Evolutionary conservation across 2,113 vertebrate genomes (phyloP), one percentile per base, ranked within the genome.

Genomic region (Todiramphus saurophagus): DNA sequence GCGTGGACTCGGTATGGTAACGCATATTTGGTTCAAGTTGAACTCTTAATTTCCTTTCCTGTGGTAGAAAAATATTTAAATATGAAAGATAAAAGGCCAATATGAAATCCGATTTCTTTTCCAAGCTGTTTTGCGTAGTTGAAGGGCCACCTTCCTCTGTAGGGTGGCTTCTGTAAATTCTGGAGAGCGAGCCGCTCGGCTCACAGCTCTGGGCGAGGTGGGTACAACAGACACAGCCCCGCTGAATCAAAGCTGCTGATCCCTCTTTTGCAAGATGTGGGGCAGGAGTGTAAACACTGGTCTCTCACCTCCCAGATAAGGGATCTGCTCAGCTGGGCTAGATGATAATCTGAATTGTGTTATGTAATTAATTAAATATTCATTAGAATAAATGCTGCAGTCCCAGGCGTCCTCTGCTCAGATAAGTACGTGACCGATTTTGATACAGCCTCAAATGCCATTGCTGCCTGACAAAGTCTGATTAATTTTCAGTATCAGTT

Each of bases 361-460:
- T 67, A 9, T 37, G 37, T 88, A 75, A 75, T 95, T 92, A 95
- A 68, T 92, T 89, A 92, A 87, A 44, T 70, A 92, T 78, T 94
- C 80, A 84, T 91, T 87, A 64, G 89, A 76, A 86, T 67, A 87
- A 70, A 60, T 58, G 20, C 30, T 35, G 46, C 50, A 46, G 72
- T 77, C 68, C 72, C 25, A 41, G 76, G 55, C 43, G 81, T 62
- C 50, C n/a, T 80, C 21, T 72, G 4, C 72, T 69, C 23, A 18
- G 60, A 5, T 78, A 59, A 74, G 37, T 46, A 35, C 0, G 0
- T 24, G 55, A 48, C 16, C 31, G 13, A 15, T 67, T 58, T 82
- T 78, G 46, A 76, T 81, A 30, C 13, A 43, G 83, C 18, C 67
- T 76, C 44, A 25, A 79, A 44, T 51, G 83, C 68, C 74, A 83